These are phyloP conservation scores for Hydrolagus affinis DNA, from an alignment of 2,113 vertebrate species.

Conservation along the genomic window DNA sequence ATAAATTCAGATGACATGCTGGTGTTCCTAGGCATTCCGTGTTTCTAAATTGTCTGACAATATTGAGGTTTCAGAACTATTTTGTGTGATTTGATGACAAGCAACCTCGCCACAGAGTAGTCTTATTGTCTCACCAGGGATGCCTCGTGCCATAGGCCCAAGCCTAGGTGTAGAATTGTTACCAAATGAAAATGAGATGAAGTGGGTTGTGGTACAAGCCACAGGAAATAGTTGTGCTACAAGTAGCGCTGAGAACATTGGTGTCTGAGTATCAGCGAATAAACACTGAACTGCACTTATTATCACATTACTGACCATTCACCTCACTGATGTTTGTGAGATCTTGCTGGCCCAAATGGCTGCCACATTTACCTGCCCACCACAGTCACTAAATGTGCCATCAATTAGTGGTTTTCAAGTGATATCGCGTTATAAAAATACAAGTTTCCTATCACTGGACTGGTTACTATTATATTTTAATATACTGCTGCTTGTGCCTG, in stretches of 20 bases:
- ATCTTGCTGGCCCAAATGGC: too few relatives aligned
- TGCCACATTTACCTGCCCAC: too few relatives aligned
- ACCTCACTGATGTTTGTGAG: too few relatives aligned
- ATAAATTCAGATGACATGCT: background rate
- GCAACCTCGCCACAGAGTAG: background rate
- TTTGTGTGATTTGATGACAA: background rate
- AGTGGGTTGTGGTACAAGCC: background rate
- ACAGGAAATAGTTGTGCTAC: background rate
- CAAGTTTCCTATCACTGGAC: too few relatives aligned
- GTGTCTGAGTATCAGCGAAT: background rate
- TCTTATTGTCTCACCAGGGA: too few relatives aligned
- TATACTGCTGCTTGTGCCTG: too few relatives aligned
- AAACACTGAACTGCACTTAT: background rate
- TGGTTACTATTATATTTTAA: too few relatives aligned
- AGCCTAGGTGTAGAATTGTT: background rate
- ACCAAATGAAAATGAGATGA: background rate
- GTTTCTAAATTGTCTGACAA: background rate
- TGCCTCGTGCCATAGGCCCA: background rate
- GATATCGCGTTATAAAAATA: too few relatives aligned
- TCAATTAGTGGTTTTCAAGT: too few relatives aligned
- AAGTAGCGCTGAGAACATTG: background rate
- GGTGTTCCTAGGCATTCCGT: background rate
- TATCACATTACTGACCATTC: background rate
- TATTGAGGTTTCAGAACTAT: background rate
- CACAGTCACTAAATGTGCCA: too few relatives aligned